phyloP scores from a whole-genome alignment of 2,113 vertebrate species.

The Chascanopsetta lugubris region DNA sequence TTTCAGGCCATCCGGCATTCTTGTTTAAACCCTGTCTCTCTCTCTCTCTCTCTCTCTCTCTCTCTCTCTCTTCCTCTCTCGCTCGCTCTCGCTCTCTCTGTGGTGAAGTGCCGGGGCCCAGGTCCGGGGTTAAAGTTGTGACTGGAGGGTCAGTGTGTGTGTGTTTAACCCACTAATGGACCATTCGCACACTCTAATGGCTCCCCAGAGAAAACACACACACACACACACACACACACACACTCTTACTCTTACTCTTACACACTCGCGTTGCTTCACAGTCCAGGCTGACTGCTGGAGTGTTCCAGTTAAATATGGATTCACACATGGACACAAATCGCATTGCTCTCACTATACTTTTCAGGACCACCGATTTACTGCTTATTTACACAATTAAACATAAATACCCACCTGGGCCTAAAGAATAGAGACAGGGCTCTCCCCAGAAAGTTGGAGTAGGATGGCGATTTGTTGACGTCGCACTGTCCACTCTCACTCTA shows the following conservation, averaged over 20 bases:
- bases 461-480: no score
- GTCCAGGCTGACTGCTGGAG: conserved; percentile 11
- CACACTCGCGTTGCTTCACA: conserved; percentile 34
- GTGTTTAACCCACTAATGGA: conserved; percentile 57
- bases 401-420: no score
- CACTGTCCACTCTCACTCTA: no score
- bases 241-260: background rate
- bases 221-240: conserved; percentile 4
- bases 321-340: background rate
- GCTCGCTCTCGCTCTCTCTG: no score
- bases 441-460: no score
- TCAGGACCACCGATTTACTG: background rate
- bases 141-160: conserved; percentile 33
- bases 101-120: background rate
- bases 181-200: conserved; percentile 42
- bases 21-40: no score
- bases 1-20: conserved; percentile 6
- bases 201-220: conserved; percentile 39
- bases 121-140: conserved; percentile 13
- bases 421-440: no score
- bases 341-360: background rate
- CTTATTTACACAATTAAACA: no score
- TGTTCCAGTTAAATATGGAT: background rate
- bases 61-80: background rate
- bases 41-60: no score